Conservation (phyloP, 2,113 vertebrate genomes). For the Salminus brasiliensis region DNA sequence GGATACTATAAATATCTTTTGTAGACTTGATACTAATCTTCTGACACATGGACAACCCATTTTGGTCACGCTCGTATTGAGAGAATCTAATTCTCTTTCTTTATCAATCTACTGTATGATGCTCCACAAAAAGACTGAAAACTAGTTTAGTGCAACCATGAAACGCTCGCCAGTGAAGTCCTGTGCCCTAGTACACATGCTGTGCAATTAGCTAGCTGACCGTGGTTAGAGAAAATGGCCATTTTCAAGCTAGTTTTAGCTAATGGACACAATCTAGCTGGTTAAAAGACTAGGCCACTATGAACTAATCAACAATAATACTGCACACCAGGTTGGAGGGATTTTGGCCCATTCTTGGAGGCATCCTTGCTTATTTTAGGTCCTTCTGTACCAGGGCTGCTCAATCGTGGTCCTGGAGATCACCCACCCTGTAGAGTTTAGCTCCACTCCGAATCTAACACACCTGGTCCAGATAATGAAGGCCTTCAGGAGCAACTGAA, state of each 20-base stretch:
- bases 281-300: too few species aligned
- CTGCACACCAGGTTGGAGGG: too few species aligned
- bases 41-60: conserved; percentile 1
- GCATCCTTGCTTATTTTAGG: too few species aligned
- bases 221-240: background rate
- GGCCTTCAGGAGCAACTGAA: too few species aligned
- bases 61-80: conserved; percentile 17
- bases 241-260: background rate
- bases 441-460: too few species aligned
- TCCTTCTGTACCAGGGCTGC: too few species aligned
- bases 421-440: too few species aligned
- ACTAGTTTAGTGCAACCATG: background rate
- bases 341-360: too few species aligned
- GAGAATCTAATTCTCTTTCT: background rate
- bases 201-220: background rate
- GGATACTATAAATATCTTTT: conserved; percentile 56
- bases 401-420: too few species aligned
- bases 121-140: background rate
- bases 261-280: too few species aligned
- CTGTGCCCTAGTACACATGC: background rate
- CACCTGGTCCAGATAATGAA: too few species aligned
- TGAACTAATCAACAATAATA: too few species aligned
- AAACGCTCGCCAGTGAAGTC: background rate
- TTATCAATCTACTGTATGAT: background rate
- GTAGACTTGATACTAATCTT: conserved; percentile 50